Conservation (phyloP, 2,113 vertebrate species). For the Caretta caretta region DNA sequence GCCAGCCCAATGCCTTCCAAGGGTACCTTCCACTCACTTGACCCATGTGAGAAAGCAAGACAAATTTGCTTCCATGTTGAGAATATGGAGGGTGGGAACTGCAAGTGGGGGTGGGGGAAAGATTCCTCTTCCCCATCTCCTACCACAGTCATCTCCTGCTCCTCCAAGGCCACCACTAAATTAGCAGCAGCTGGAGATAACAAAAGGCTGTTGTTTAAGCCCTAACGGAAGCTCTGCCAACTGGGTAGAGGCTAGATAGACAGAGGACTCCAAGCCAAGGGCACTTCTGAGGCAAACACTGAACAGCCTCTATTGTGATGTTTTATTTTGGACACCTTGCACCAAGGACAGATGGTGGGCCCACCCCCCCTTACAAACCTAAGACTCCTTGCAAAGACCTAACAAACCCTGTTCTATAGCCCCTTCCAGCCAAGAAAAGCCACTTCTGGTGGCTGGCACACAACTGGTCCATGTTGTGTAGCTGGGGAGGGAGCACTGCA, state of each 20-base stretch:
- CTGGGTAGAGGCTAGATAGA: neutral
- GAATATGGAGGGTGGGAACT: neutral
- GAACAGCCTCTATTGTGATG: neutral
- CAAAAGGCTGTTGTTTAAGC: neutral
- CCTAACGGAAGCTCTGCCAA: neutral
- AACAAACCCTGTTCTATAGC: neutral
- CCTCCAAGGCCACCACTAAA: neutral
- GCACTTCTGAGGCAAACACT: neutral
- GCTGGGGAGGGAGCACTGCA: neutral
- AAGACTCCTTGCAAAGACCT: neutral
- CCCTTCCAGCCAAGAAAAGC: constrained; percentile 14
- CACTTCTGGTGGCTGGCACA: neutral
- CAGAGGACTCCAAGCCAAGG: neutral
- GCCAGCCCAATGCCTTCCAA: neutral
- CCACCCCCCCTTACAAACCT: neutral
- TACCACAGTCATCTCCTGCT: neutral
- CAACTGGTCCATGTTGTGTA: constrained; percentile 25
- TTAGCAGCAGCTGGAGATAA: neutral
- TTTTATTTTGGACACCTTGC: neutral
- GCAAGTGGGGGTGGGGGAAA: too few species aligned
- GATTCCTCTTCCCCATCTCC: neutral
- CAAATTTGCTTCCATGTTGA: neutral
- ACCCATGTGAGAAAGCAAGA: neutral
- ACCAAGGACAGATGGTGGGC: neutral
- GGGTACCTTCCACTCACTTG: neutral